These are phyloP conservation scores for Vanessa cardui DNA, from an alignment of 2,888 invertebrate species.

Conservation along the genomic window DNA sequence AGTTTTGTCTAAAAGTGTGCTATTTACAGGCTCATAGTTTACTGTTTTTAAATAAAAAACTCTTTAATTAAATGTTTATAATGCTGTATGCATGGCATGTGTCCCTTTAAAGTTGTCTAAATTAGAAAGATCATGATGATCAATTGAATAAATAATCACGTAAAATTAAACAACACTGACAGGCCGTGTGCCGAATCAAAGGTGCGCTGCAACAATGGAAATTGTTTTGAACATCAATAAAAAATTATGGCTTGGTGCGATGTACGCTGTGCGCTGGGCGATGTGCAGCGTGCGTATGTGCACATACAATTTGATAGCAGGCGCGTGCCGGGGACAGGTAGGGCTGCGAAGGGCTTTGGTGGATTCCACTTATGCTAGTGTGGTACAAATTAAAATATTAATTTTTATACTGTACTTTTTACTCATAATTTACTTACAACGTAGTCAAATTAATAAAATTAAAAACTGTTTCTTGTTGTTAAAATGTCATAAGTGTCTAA, in stretches of 20 bases:
- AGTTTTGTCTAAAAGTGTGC: too few species aligned
- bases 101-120: neutral
- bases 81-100: neutral
- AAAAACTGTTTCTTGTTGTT: too few species aligned
- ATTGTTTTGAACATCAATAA: conserved; percentile 32
- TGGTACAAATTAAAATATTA: neutral
- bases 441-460: too few species aligned
- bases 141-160: conserved; percentile 1
- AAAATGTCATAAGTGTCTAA: too few species aligned
- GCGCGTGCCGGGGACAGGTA: conserved; percentile 45
- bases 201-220: conserved; percentile 23
- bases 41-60: too few species aligned
- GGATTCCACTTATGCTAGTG: neutral
- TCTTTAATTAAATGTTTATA: too few species aligned
- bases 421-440: too few species aligned
- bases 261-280: neutral
- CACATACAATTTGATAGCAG: conserved; percentile 27
- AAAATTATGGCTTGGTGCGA: neutral
- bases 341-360: conserved; percentile 20
- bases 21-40: too few species aligned
- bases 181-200: conserved; percentile 21
- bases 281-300: neutral
- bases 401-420: neutral
- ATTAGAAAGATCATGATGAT: neutral
- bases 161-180: conserved; percentile 12